Evolutionary conservation across 2,113 vertebrate species (phyloP).

Genomic region (Orcinus orca): DNA sequence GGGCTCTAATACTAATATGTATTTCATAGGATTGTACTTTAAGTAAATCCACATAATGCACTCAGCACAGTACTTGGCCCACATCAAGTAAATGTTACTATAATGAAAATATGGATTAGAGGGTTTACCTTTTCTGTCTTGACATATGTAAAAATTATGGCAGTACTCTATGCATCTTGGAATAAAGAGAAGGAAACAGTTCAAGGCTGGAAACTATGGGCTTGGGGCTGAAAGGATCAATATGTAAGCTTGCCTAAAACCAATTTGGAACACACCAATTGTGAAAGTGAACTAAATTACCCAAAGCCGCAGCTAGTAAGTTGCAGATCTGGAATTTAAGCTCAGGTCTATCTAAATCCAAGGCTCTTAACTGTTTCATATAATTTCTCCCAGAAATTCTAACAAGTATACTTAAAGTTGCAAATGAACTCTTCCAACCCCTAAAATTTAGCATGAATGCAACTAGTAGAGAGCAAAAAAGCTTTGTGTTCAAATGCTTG

Average conservation of each 20-base stretch:
- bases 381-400: constrained; percentile 33
- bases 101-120: not conserved
- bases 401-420: not conserved
- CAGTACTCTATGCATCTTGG: not conserved
- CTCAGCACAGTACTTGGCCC: not conserved
- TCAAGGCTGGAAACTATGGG: not conserved
- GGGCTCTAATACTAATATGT: not conserved
- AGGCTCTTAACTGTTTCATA: not conserved
- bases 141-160: not conserved
- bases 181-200: not conserved
- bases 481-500: not conserved
- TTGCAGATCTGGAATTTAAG: not conserved
- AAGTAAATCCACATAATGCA: not conserved
- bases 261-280: not conserved
- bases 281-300: not conserved
- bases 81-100: not conserved
- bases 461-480: not conserved
- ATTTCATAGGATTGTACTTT: not conserved
- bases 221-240: not conserved
- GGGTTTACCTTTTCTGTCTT: not conserved
- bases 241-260: not conserved
- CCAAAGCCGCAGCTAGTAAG: not conserved
- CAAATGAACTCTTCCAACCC: not conserved
- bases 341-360: not conserved
- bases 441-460: not conserved